These are phyloP conservation scores for Lasioglossum zephyrum DNA, from an alignment of 2,888 invertebrate species.

Conservation along the genomic window DNA sequence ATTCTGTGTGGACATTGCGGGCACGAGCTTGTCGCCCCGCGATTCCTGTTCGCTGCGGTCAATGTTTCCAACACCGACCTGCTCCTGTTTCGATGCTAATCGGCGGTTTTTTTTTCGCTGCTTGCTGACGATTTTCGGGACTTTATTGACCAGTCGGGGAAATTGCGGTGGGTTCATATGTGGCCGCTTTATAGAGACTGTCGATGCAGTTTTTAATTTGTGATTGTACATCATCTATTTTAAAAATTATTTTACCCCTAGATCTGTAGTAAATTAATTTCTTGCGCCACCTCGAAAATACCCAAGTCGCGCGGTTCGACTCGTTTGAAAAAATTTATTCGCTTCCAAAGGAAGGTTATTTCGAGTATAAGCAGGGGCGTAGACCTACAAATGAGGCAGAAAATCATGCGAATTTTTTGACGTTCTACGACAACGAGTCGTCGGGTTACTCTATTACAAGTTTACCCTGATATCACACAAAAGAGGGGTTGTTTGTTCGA, in stretches of 20 bases:
- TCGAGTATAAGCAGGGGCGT: neutral
- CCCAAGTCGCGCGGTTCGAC: neutral
- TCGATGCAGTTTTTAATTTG: neutral
- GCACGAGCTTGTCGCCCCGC: slow-evolving; percentile 10
- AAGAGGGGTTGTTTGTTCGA: slow-evolving; percentile 39
- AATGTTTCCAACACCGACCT: neutral
- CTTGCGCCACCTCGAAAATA: neutral
- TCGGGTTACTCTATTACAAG: neutral
- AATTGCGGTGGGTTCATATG: neutral
- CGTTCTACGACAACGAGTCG: neutral
- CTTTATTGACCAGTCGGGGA: neutral
- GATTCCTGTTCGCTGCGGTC: slow-evolving; percentile 3
- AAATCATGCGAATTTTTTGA: neutral
- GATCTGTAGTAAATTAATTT: too few relatives aligned
- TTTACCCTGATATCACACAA: slow-evolving; percentile 7
- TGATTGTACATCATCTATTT: neutral
- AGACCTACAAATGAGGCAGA: too few relatives aligned
- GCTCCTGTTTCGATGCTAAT: neutral
- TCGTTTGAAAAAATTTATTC: neutral
- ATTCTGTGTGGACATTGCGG: slow-evolving; percentile 24
- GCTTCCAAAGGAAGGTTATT: neutral
- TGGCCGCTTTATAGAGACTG: neutral
- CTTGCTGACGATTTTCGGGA: neutral
- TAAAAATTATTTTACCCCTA: too few relatives aligned
- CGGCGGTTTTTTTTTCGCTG: neutral